A percentile compares a stretch with the other conserved stretches of the same genome.
phyloP scores from a whole-genome alignment of 1,140 invertebrate genomes.

The Coenobita brevimanus region DNA sequence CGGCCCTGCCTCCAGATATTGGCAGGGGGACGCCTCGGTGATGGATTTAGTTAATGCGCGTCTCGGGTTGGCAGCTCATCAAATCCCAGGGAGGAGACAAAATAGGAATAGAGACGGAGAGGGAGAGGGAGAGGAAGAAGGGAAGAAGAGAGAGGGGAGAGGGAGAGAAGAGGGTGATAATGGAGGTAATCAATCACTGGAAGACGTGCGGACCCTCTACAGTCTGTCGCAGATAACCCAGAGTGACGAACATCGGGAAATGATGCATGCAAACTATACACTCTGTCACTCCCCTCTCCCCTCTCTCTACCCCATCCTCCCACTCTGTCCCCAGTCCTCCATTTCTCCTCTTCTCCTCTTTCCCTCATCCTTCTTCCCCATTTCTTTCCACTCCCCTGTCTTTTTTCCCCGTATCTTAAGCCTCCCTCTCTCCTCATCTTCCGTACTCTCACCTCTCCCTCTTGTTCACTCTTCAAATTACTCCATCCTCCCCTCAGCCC shows the following conservation, averaged over 20 bases:
- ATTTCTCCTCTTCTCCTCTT: not conserved
- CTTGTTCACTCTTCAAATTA: slow-evolving; percentile 1
- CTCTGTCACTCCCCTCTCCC: not conserved
- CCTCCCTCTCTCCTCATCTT: not conserved
- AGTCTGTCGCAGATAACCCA: slow-evolving; percentile 40
- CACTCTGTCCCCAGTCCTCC: not conserved
- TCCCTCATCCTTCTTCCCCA: not conserved
- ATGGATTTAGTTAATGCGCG: too few relatives aligned
- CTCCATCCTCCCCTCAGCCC: not conserved
- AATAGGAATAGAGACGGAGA: not conserved
- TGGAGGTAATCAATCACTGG: slow-evolving; percentile 51
- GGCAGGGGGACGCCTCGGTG: too few relatives aligned
- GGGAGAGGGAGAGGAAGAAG: not conserved
- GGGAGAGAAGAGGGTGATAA: slow-evolving; percentile 13
- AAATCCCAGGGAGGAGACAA: not conserved
- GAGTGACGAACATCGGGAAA: slow-evolving; percentile 32
- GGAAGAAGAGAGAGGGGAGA: not conserved
- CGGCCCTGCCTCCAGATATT: too few relatives aligned
- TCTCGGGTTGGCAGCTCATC: too few relatives aligned
- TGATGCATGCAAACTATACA: slow-evolving; percentile 48
- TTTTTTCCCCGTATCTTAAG: not conserved
- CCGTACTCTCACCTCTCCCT: too few relatives aligned
- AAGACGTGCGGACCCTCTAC: slow-evolving; percentile 20
- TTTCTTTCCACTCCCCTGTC: not conserved
- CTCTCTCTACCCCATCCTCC: not conserved